Evolutionary conservation across 2,888 invertebrate genomes (phyloP).

Genomic region (Lithosia quadra): DNA sequence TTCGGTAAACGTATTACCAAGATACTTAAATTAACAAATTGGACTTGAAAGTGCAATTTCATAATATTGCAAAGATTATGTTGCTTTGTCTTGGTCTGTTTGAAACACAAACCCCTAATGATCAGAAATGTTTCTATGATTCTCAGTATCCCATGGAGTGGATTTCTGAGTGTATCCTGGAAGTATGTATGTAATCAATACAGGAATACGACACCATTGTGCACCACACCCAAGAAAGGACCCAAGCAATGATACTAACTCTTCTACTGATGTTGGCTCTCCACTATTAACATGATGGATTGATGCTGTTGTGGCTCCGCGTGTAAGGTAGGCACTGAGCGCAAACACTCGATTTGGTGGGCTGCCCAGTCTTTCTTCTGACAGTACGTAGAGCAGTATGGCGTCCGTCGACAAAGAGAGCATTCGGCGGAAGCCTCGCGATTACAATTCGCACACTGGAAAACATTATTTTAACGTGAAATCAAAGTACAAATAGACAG

Average conservation of each 20-base stretch:
- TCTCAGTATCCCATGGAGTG: too few species aligned
- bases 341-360: constrained; percentile 94
- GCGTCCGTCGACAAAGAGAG: constrained; percentile 94
- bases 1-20: too few species aligned
- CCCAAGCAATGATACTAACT: constrained; percentile 36
- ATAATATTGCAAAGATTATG: too few species aligned
- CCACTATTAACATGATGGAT: constrained; percentile 95
- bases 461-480: background rate
- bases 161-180: too few species aligned
- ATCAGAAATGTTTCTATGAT: too few species aligned
- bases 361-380: constrained; percentile 96
- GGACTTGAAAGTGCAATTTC: too few species aligned
- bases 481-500: background rate
- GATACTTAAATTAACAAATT: too few species aligned
- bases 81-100: too few species aligned
- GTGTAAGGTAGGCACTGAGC: constrained; percentile 87
- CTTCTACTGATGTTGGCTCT: constrained; percentile 89
- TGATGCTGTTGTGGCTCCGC: constrained; percentile 85
- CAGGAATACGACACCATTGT: background rate
- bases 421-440: constrained; percentile 95
- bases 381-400: constrained; percentile 96
- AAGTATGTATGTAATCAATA: too few species aligned
- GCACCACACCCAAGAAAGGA: background rate
- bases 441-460: constrained; percentile 95
- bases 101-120: too few species aligned